Conservation (phyloP, 2,797 vertebrate species). For the Emys orbicularis region DNA sequence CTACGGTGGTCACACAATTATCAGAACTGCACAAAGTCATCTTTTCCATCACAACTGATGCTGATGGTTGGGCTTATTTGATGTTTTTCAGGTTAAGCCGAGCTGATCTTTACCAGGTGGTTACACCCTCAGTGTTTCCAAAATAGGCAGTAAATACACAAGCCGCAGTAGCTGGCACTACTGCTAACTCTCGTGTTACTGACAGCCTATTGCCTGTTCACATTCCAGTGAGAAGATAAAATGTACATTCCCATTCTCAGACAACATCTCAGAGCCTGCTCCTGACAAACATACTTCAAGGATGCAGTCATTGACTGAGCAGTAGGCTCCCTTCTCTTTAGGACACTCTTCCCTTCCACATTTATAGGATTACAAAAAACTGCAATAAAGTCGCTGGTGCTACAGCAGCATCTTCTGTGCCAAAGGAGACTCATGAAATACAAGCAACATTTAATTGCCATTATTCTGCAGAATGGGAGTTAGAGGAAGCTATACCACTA, state of each 20-base stretch:
- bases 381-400: not conserved
- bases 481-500: not conserved
- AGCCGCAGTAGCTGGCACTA: not conserved
- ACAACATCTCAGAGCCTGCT: not conserved
- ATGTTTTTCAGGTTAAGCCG: not conserved
- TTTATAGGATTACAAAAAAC: fast-evolving
- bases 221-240: fast-evolving
- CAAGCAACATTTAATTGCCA: not conserved
- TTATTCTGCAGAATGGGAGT: fast-evolving
- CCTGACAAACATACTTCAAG: not conserved
- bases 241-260: not conserved
- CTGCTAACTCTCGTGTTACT: not conserved
- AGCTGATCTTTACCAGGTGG: not conserved
- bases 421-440: not conserved
- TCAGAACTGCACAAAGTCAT: not conserved
- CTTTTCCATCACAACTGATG: not conserved
- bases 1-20: not conserved
- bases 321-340: not conserved
- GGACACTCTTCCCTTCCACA: not conserved
- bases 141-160: not conserved
- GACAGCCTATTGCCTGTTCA: not conserved
- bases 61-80: not conserved
- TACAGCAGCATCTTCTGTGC: not conserved
- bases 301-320: not conserved
- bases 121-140: not conserved